These are phyloP conservation scores for Camponotus pennsylvanicus DNA, from an alignment of 1,140 invertebrate genomes.

Conservation along the genomic window DNA sequence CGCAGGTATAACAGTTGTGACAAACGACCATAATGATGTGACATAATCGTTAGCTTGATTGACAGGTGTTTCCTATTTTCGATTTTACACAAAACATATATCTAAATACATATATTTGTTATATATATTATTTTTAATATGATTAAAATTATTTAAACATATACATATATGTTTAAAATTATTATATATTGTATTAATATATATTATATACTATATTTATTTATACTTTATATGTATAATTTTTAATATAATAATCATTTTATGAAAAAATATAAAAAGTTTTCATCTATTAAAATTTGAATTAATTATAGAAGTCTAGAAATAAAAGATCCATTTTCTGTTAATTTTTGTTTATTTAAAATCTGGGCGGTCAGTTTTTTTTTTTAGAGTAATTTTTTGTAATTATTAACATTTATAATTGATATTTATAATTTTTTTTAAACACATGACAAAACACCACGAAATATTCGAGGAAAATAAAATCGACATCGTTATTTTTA, in stretches of 20 bases:
- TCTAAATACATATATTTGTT: neutral
- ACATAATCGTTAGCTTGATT: conserved; percentile 20
- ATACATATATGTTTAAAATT: neutral
- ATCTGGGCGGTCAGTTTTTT: neutral
- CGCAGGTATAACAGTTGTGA: neutral
- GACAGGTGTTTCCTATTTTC: neutral
- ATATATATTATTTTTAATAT: neutral
- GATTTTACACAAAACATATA: neutral
- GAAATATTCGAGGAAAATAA: neutral
- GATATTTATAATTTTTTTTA: neutral
- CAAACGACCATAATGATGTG: conserved; percentile 16
- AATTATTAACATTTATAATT: neutral
- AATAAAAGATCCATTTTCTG: too few species aligned
- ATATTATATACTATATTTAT: neutral
- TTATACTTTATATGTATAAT: neutral
- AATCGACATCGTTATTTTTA: neutral
- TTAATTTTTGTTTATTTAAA: neutral
- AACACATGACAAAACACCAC: neutral
- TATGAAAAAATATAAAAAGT: neutral
- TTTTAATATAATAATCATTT: neutral
- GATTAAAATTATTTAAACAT: neutral
- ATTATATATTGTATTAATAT: neutral
- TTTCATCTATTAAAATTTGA: too few species aligned
- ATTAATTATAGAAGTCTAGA: too few species aligned
- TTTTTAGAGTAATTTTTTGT: neutral